Base-by-base conservation (phyloP, 2,888 invertebrate species). In the Amblyjoppa fuscipennis region DNA sequence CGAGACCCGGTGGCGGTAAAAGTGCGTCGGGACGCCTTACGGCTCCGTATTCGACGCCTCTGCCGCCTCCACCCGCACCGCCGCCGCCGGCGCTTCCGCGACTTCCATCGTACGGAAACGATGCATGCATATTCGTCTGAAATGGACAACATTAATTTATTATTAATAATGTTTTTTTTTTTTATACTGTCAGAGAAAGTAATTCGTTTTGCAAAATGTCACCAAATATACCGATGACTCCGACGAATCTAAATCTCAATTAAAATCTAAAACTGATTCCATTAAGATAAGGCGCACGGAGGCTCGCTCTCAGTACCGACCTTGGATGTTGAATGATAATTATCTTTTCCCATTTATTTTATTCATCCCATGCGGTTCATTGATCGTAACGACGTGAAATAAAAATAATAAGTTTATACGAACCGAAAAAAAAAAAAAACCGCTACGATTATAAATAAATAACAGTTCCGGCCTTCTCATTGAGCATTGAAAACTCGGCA, bases 91-190 rank as follows among this genome's bases (percentile, higher is more conserved):
- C 92, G 75, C 94, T 92, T 80, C 93, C 93, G 71, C 94, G 93
- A 80, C 94, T 93, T 85, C 94, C 93, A 89, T 95, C 95, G 90
- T 95, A 95, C 25, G 95, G 94, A 92, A 95, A 95, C 83, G 95
- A 94, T 83, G 94, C 94, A 91, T 95, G 95, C 95, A 95, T 95
- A 88, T 95, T 95, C 89, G 94, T 94, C 95, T 95, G 93, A 56
- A 76, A 77, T 16, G 34, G 41, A 66, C 28, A 56, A 83, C 34
- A 41, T 77, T 28, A 49, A 45, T 51, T 0, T 5, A 49, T 20
- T 31, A 28, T 25, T 34, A 45, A 45, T 4, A 51, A 20, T 51
- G 1, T 70, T 9, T 59, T 13, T 34, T 81, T 69, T 68, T 38
- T 28, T 75, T 38, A 53, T 7, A 49, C 74, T 73, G 51, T 41